Percentiles rank a stretch among this genome's conserved stretches.
Evolutionary conservation across 2,888 invertebrate genomes (phyloP).

Genomic region (Mactromeris polynyma): DNA sequence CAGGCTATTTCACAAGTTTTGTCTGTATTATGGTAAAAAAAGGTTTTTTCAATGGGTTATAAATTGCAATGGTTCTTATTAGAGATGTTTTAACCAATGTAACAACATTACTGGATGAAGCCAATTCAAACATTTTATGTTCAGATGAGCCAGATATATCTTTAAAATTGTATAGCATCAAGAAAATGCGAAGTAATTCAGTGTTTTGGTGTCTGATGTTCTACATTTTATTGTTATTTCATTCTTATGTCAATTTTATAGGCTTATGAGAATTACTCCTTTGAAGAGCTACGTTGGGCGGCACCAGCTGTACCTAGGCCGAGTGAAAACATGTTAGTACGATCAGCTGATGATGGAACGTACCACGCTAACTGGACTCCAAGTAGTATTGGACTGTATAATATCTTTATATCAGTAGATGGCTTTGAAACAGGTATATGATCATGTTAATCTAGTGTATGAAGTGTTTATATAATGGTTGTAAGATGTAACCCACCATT

Average conservation of each 20-base stretch:
- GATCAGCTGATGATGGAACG: constrained; percentile 93
- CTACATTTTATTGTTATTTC: neutral
- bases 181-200: neutral
- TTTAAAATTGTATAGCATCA: neutral
- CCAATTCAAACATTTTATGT: too few species aligned
- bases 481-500: too few species aligned
- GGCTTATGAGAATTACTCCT: constrained; percentile 96
- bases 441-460: neutral
- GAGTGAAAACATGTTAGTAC: constrained; percentile 93
- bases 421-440: constrained; percentile 89
- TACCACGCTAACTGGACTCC: constrained; percentile 97
- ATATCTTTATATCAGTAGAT: constrained; percentile 95
- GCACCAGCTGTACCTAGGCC: constrained; percentile 91
- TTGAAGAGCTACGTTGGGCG: constrained; percentile 95
- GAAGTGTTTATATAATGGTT: neutral
- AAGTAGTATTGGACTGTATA: constrained; percentile 95
- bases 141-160: too few species aligned
- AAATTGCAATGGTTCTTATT: too few species aligned
- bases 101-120: too few species aligned
- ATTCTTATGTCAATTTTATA: constrained; percentile 84
- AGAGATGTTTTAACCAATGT: too few species aligned
- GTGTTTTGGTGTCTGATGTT: neutral
- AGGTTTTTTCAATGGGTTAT: too few species aligned
- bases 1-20: too few species aligned
- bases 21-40: too few species aligned